phyloP scores from a whole-genome alignment of 2,888 invertebrate species.

The Caenorhabditis auriculariae region DNA sequence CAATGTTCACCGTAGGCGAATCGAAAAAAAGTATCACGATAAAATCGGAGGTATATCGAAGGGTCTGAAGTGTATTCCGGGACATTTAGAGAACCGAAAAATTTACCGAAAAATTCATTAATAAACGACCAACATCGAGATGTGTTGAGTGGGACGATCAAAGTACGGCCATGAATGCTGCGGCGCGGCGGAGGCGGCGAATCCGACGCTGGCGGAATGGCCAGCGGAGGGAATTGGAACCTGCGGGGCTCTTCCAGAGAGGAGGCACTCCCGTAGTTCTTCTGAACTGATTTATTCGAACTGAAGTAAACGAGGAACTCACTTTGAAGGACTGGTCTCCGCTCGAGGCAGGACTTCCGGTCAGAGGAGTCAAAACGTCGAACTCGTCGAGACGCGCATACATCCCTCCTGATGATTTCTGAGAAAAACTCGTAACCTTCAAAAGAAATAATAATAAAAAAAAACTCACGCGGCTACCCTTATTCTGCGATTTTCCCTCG shows the following conservation, averaged over 20 bases:
- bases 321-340: slow-evolving; percentile 17
- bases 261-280: slow-evolving; percentile 17
- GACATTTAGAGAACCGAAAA: too few species aligned
- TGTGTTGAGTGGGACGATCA: slow-evolving; percentile 52
- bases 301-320: not conserved
- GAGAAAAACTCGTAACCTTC: too few species aligned
- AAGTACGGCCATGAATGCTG: slow-evolving; percentile 39
- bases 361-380: slow-evolving; percentile 55
- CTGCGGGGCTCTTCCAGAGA: slow-evolving; percentile 13
- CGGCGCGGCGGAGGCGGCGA: slow-evolving; percentile 37
- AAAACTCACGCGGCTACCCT: too few species aligned
- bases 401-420: too few species aligned
- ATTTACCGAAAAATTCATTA: not conserved
- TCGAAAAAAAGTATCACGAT: too few species aligned
- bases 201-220: slow-evolving; percentile 23
- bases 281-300: not conserved
- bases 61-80: too few species aligned
- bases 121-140: slow-evolving; percentile 31
- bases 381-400: slow-evolving; percentile 60
- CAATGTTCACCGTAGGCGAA: too few species aligned
- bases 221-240: slow-evolving; percentile 12
- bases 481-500: too few species aligned
- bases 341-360: slow-evolving; percentile 40
- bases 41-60: too few species aligned
- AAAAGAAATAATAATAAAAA: too few species aligned